Percentiles rank a stretch among this genome's conserved stretches.
These are phyloP conservation scores for Bellardia bayeri DNA, from an alignment of 2,888 invertebrate species.

Conservation along the genomic window DNA sequence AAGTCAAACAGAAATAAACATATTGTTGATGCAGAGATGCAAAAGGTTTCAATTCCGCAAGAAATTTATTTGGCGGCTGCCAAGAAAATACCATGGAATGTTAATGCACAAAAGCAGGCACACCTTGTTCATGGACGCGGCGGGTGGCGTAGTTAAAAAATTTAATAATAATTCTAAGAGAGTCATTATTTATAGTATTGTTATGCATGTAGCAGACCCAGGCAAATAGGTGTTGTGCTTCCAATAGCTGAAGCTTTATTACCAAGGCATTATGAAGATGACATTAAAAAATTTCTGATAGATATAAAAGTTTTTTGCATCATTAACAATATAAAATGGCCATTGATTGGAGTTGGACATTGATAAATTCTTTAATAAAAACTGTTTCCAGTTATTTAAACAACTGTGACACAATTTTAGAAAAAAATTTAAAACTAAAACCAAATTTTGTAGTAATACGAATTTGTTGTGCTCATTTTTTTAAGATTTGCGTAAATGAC, in stretches of 20 bases:
- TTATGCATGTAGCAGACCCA: not conserved
- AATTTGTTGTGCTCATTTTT: too few species aligned
- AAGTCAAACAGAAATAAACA: not conserved
- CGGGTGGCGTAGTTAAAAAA: constrained; percentile 6
- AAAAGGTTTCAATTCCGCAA: not conserved
- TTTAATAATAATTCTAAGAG: not conserved
- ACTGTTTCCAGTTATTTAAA: too few species aligned
- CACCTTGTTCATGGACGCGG: not conserved
- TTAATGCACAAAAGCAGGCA: not conserved
- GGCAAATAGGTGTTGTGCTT: not conserved
- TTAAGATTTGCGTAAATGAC: too few species aligned
- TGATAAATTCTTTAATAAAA: too few species aligned
- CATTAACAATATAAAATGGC: too few species aligned
- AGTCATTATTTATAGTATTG: not conserved
- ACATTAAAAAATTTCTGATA: constrained; percentile 26
- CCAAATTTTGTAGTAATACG: too few species aligned
- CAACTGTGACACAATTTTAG: too few species aligned
- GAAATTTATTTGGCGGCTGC: not conserved
- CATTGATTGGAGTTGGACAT: too few species aligned
- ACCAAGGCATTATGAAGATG: constrained; percentile 19
- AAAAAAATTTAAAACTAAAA: too few species aligned
- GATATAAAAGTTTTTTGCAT: too few species aligned
- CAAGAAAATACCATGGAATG: not conserved
- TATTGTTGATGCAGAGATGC: not conserved
- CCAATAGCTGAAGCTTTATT: constrained; percentile 21